Base-by-base conservation (phyloP, 1,140 invertebrate species). In the Hylaeus volcanicus region DNA sequence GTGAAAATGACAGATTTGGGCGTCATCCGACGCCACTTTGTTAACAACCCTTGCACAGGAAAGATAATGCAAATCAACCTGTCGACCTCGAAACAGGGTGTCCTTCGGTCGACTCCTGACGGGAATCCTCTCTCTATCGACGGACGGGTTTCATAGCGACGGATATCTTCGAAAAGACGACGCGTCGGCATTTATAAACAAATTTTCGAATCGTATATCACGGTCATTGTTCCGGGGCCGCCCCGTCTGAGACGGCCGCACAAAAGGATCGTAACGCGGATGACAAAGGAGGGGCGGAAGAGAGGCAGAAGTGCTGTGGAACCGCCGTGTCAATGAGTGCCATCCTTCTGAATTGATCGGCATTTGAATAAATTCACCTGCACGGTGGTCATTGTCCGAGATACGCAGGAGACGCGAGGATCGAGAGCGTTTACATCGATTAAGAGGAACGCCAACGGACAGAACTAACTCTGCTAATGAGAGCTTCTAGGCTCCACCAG, bases 301-400 rank as follows among this genome's bases (percentile, higher is more conserved):
- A 80, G 72, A 86, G 74, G 74, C 60, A 74, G 77, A 70, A 78
- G 65, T 76, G 43, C 39, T 48, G 72, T 61, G 41, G 45, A 48
- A 71, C 56, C 58, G 78, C 72, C 61, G 71, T 61, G 86, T 85
- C 83, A 74, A 89, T 86, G 85, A 89, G 82, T 81, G 64, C 79
- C 77, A 71, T 83, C 81, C 85, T 85, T 81, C 83, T 77, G 79
- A 84, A 86, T 84, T 83, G 83, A 89, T 89, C 78, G 84, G 80
- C 76, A 89, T 90, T 88, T 88, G 85, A 90, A 90, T 90, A 90
- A 88, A 90, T 89, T 86, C 88, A 90, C 89, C 90, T 90, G 89
- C 81, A 79, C 69, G 58, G 56, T 8, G 45, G 51, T 68, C 64
- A 37, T 53, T 37, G 5, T 55, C 66, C 61, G 70, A 85, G 78